Conservation (phyloP, 2,888 invertebrate species). For the Sisyra terminalis region DNA sequence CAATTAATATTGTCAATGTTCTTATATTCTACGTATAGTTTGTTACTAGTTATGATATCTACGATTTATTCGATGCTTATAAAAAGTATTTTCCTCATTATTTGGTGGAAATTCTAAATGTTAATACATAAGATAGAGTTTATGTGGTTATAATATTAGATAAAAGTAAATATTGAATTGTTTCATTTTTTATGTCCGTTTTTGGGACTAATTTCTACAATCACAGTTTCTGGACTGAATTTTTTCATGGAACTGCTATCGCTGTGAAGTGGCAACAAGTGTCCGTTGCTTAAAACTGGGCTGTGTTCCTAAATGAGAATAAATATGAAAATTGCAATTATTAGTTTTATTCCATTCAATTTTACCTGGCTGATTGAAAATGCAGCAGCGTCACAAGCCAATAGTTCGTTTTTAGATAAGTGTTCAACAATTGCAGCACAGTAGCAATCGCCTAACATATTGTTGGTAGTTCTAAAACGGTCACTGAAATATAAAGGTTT, state of each 20-base stretch:
- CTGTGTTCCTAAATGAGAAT: not conserved
- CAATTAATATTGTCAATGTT: too few species aligned
- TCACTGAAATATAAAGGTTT: conserved; percentile 37
- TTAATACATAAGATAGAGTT: too few species aligned
- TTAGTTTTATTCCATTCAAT: not conserved
- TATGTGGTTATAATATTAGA: too few species aligned
- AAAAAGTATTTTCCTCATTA: too few species aligned
- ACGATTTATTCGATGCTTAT: too few species aligned
- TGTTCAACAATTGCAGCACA: conserved; percentile 73
- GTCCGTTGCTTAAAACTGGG: not conserved
- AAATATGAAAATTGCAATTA: not conserved
- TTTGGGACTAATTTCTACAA: too few species aligned
- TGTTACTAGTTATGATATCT: too few species aligned
- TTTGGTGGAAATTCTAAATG: too few species aligned
- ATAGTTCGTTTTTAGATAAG: conserved; percentile 63
- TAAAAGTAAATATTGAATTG: too few species aligned
- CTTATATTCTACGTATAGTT: too few species aligned
- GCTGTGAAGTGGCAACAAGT: not conserved
- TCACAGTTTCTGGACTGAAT: too few species aligned
- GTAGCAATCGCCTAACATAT: conserved; percentile 78
- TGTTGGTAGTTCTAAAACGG: conserved; percentile 73
- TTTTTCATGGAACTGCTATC: not conserved
- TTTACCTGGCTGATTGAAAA: conserved; percentile 28
- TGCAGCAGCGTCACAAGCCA: conserved; percentile 54
- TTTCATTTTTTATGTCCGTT: too few species aligned